Conservation (phyloP, 2,113 vertebrate genomes). For the Ameiurus melas region DNA sequence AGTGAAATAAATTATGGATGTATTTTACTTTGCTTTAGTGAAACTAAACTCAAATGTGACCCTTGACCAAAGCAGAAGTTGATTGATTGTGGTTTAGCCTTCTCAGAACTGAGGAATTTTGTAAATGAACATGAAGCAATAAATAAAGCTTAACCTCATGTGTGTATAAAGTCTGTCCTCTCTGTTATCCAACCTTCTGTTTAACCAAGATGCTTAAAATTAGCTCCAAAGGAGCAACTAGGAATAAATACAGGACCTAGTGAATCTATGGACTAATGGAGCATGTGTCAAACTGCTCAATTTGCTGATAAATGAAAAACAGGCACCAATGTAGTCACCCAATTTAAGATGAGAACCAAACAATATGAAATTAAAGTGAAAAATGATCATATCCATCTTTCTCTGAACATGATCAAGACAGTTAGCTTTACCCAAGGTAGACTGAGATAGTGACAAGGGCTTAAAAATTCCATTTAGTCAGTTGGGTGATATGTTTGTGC, state of each 20-base stretch:
- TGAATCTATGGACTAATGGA: background rate
- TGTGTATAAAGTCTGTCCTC: background rate
- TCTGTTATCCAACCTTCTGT: background rate
- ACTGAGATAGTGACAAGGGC: background rate
- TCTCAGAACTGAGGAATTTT: slow-evolving; percentile 22
- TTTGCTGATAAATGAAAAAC: background rate
- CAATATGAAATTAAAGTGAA: background rate
- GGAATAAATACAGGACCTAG: background rate
- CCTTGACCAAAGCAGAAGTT: slow-evolving; percentile 17
- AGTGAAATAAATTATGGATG: slow-evolving; percentile 1
- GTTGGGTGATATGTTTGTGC: too few species aligned
- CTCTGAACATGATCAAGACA: background rate
- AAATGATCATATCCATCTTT: background rate
- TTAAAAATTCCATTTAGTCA: background rate
- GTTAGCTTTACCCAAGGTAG: background rate
- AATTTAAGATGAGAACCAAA: background rate
- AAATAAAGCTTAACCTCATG: slow-evolving; percentile 35
- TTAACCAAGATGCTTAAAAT: background rate
- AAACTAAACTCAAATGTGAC: slow-evolving; percentile 16
- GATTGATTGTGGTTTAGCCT: background rate
- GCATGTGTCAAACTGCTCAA: background rate
- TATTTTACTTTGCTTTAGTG: background rate
- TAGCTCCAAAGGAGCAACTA: background rate
- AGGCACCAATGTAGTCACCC: background rate
- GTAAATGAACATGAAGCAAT: slow-evolving; percentile 35